Evolutionary conservation across 2,113 vertebrate genomes (phyloP), one percentile per base, ranked within the genome.

Genomic region (Leiothrix lutea): DNA sequence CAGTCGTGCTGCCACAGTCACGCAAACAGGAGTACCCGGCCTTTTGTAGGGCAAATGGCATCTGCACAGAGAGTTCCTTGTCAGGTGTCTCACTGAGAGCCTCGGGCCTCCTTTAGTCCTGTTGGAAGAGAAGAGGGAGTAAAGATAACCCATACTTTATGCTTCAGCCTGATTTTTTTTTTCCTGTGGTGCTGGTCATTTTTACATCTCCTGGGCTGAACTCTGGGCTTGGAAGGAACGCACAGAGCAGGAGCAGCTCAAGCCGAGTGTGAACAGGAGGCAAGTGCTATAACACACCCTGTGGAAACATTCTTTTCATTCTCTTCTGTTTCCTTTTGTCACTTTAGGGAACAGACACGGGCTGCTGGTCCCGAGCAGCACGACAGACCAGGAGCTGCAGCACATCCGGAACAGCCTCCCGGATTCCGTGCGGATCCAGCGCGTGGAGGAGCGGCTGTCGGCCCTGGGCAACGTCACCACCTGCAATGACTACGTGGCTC

Each of bases 401-500:
- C 99, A 99, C 93, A 98, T 99, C 77, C 97, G 99, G 6, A 99
- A 99, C 92, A 98, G 98, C 36, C 98, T 99, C 8, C 99, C 99
- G 2, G 99, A 99, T 4, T 53, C 98, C 0, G 99, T 99, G 40
- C 97, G 96, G 54, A 99, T 99, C 80, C 99, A 99, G 80, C 97
- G 99, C 3, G 98, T 99, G 0, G 99, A 99, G 95, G 99, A 99
- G 95, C 96, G 99, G 4, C 98, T 99, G 4, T 99, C 99, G 0
- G 99, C 99, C 0, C 98, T 99, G 56, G 99, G 99, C n/a, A 99
- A 99, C 8, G 99, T 99, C 92, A 98, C 99, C 33, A 97, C 99
- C 73, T 99, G 99, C 97, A 99, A 99, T 12, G 99, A 99, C 97
- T 99, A 99, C 0, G 99, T 99, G 18, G 99, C 99, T 40, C 98